Base-by-base conservation (phyloP, 2,797 vertebrate genomes). In the Avahi laniger region DNA sequence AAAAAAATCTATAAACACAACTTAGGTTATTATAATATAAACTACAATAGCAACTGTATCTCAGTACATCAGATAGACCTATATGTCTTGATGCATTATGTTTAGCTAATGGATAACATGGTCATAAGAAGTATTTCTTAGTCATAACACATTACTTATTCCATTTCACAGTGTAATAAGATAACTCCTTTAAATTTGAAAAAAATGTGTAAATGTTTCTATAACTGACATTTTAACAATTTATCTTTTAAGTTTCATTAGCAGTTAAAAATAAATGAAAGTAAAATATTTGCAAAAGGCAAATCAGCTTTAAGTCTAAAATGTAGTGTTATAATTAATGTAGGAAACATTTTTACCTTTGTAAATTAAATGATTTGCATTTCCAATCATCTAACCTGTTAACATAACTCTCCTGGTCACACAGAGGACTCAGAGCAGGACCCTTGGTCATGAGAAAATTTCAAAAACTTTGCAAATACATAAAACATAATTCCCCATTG, bases 221-320 rank as follows among this genome's bases (percentile, higher is more conserved):
- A 65, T 15, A 81, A 38, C 22, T 50, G 43, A 80, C 9, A 96
- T 80, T 92, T 94, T 69, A 63, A 82, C 33, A 69, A 76, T 38
- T 89, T 79, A 28, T 20, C 15, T 70, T 91, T 89, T 85, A 89
- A 81, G 30, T n/a, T 93, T 70, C 33, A 73, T 52, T 81, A 84
- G 52, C 4, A 76, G 35, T 67, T 92, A 70, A 76, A 80, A 76
- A 35, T 50, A 70, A 84, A 89, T 79, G 52, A 89, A 93, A 96
- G 33, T 79, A 88, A 94, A 95, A 73, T 46, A 46, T 6, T 80
- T 91, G 46, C 12, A 78, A 93, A 90, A 73, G 63, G 7, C 18
- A 67, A 63, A 79, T 88, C 5, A 12, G 5, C 10, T 90, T 50
- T 28, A 81, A 46, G 38, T 89, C n/a, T 52, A 22, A 59, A 79